Percentiles rank a stretch among this genome's conserved stretches.
Conservation (phyloP, 2,113 vertebrate genomes). For the Fukomys damarensis region DNA sequence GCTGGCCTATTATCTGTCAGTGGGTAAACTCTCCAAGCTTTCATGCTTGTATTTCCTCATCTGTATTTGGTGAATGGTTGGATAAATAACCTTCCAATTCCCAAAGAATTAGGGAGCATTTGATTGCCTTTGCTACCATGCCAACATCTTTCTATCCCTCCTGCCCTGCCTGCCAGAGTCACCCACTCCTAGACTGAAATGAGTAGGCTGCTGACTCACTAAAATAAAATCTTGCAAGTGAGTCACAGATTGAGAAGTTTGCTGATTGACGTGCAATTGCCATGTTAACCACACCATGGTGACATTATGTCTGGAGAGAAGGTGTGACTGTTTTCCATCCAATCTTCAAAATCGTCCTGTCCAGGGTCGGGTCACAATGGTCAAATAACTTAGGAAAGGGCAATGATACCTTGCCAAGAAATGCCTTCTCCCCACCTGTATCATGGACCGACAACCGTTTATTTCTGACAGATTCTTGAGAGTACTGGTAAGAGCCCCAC, state of each 20-base stretch:
- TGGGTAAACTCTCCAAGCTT: not conserved
- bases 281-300: not conserved
- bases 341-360: not conserved
- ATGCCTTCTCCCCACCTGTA: not conserved
- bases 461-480: not conserved
- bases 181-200: not conserved
- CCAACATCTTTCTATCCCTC: not conserved
- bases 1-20: not conserved
- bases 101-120: not conserved
- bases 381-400: not conserved
- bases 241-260: not conserved
- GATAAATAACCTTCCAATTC: not conserved
- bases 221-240: not conserved
- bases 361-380: not conserved
- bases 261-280: not conserved
- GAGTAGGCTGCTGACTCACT: constrained; percentile 31
- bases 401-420: not conserved
- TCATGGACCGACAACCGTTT: not conserved
- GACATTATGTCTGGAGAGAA: constrained; percentile 56
- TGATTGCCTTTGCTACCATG: not conserved
- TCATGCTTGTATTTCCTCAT: not conserved
- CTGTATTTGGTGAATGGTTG: not conserved
- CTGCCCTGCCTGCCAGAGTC: not conserved
- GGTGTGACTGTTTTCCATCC: not conserved
- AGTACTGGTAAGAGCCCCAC: accelerated